These are phyloP conservation scores for Albula glossodonta DNA, from an alignment of 2,113 vertebrate species.

Conservation along the genomic window DNA sequence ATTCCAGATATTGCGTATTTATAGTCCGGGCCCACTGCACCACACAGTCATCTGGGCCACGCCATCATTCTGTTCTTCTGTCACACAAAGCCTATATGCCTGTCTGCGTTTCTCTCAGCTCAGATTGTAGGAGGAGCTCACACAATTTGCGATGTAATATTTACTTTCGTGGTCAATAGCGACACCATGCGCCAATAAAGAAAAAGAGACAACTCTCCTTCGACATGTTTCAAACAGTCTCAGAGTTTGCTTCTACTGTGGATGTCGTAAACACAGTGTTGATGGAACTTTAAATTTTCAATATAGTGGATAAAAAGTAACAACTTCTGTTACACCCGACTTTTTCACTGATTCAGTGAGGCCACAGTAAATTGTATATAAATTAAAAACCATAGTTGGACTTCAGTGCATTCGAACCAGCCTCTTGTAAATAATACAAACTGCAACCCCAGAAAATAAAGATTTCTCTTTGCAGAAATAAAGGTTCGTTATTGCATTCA, in stretches of 20 bases:
- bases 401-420: no score
- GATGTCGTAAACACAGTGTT: not conserved
- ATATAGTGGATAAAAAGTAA: no score
- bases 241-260: not conserved
- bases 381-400: no score
- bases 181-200: not conserved
- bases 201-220: not conserved
- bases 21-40: not conserved
- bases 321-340: no score
- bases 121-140: slow-evolving; percentile 6
- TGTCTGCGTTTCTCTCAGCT: not conserved
- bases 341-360: no score
- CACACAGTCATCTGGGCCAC: not conserved
- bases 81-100: slow-evolving; percentile 23
- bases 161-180: slow-evolving; percentile 13
- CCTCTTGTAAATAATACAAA: no score
- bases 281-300: no score
- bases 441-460: no score
- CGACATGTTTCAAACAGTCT: not conserved
- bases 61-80: not conserved
- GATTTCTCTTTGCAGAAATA: no score
- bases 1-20: not conserved
- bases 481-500: no score
- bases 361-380: no score
- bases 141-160: not conserved